Evolutionary conservation across 1,140 invertebrate genomes (phyloP), one percentile per base, ranked within the genome.

Genomic region (Drosophila pachea): DNA sequence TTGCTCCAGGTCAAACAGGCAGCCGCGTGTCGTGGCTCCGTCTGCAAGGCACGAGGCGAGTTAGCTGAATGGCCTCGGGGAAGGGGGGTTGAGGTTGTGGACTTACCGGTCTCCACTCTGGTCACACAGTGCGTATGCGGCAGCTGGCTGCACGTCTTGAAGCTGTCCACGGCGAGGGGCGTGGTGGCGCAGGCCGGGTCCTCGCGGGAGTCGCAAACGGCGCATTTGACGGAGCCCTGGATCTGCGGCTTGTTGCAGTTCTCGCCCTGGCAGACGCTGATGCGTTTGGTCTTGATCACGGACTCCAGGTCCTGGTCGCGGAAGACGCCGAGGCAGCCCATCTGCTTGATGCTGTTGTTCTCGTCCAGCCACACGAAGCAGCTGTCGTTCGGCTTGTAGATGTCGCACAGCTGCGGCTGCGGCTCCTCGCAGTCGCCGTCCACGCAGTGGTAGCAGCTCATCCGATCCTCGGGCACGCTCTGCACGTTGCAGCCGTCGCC

Each of bases 321-420:
- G 84, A 89, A 89, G 9, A 72, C 74, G 54, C 84, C 74, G 8
- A 86, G 54, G 38, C 87, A 89, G 35, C 82, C 87, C 33, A 77
- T 31, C 40, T 79, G 60, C 40, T 54, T 36, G 7, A 88, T 48
- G 47, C 60, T 79, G 48, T 89, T 88, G 6, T 73, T 45, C 8
- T 73, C 71, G 40, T 87, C 74, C 8, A 87, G 47, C 78, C 76
- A 75, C 22, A 76, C 35, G 64, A 72, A 89, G 49, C 87, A 89
- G 32, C 76, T 65, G 11, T 89, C 87, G 16, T 76, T 45, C 3
- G 69, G 56, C 47, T 88, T 88, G 47, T 89, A 89, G 11, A 81
- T 36, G 1, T 58, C 47, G 50, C 87, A 89, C 2, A 14, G 31
- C 42, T 68, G 45, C 0, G 74, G 0, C 22, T 16, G 29, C 0